These are phyloP conservation scores for Arctocebus calabarensis DNA, from an alignment of 2,797 vertebrate genomes.

Conservation along the genomic window DNA sequence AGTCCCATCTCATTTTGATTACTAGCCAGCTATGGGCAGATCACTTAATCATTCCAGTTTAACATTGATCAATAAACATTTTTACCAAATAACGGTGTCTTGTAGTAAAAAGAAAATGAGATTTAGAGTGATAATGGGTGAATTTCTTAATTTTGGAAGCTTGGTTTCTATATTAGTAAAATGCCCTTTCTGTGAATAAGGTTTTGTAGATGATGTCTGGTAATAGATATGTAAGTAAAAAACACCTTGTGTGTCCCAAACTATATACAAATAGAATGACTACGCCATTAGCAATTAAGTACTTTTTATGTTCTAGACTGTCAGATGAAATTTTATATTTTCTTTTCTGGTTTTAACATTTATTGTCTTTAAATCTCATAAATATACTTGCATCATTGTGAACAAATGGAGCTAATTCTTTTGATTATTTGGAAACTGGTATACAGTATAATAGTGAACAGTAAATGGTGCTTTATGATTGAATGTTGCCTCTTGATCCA, in stretches of 20 bases:
- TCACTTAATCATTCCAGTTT: not conserved
- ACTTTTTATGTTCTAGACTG: not conserved
- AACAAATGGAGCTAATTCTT: not conserved
- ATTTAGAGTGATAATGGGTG: constrained; percentile 2
- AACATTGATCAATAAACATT: constrained; percentile 18
- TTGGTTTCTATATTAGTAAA: constrained; percentile 29
- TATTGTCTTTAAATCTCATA: not conserved
- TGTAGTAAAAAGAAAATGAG: constrained; percentile 24
- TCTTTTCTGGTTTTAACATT: constrained; percentile 37
- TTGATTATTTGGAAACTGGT: constrained; percentile 4
- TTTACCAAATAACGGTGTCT: constrained; percentile 13
- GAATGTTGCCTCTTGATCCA: not conserved
- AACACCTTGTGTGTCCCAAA: constrained; percentile 21
- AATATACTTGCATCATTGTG: constrained; percentile 16
- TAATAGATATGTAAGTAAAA: not conserved
- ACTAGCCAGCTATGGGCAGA: not conserved
- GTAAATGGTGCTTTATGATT: not conserved
- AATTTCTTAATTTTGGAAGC: constrained; percentile 48
- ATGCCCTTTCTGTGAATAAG: not conserved
- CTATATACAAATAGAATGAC: not conserved
- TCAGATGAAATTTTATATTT: not conserved
- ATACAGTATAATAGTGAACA: not conserved
- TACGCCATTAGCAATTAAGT: not conserved
- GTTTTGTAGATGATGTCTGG: not conserved
- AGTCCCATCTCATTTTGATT: not conserved